Conservation (phyloP, 2,888 invertebrate species). For the Urechis unicinctus region DNA sequence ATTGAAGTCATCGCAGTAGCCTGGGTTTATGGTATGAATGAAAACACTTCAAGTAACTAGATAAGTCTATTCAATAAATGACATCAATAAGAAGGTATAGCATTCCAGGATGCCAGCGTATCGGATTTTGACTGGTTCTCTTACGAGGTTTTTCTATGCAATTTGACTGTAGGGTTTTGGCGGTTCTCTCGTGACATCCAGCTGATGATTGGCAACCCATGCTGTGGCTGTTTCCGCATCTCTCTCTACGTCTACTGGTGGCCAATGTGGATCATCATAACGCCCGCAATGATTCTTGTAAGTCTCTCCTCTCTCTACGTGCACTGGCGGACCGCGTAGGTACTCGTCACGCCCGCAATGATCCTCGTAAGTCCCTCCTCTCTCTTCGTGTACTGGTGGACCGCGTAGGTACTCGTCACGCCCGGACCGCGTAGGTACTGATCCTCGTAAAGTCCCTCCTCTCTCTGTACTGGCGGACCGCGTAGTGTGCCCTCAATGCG, state of each 20-base stretch:
- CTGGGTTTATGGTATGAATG: slow-evolving; percentile 32
- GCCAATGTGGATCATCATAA: slow-evolving; percentile 54
- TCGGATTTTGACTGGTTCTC: neutral
- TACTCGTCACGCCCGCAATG: slow-evolving; percentile 62
- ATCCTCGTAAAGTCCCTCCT: slow-evolving; percentile 61
- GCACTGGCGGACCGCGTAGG: slow-evolving; percentile 71
- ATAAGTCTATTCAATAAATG: neutral
- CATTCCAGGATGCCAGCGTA: neutral
- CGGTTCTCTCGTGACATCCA: slow-evolving; percentile 51
- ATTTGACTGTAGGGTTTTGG: slow-evolving; percentile 37
- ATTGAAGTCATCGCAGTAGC: slow-evolving; percentile 32
- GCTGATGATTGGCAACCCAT: slow-evolving; percentile 56
- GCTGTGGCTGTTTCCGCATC: neutral
- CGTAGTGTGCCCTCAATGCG: no score
- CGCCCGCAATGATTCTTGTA: slow-evolving; percentile 67
- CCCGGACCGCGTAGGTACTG: no score
- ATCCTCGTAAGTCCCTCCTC: slow-evolving; percentile 63
- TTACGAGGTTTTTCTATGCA: neutral
- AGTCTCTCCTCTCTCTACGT: slow-evolving; percentile 45
- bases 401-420: slow-evolving; percentile 55
- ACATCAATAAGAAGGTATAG: neutral
- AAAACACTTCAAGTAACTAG: neutral
- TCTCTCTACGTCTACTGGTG: slow-evolving; percentile 60
- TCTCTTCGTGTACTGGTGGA: slow-evolving; percentile 60
- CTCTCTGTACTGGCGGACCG: slow-evolving; percentile 62